Percentiles rank a stretch among this genome's conserved stretches.
Evolutionary conservation across 2,888 invertebrate genomes (phyloP).

Genomic region (Danaus chrysippus): DNA sequence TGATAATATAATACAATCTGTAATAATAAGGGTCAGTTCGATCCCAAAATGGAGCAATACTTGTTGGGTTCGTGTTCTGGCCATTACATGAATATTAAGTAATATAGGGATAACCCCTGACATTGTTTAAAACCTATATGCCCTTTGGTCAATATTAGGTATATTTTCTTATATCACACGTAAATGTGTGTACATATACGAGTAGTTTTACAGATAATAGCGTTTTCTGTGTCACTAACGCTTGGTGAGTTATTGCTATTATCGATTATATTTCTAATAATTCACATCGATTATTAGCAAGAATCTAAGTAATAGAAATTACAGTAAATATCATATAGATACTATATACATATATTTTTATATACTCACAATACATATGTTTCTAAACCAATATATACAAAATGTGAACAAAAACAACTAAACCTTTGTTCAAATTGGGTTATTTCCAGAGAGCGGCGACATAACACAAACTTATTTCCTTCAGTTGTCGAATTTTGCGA

Average conservation of each 20-base stretch:
- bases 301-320: too few species aligned
- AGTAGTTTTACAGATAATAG: too few species aligned
- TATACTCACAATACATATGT: too few species aligned
- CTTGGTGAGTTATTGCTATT: too few species aligned
- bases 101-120: constrained; percentile 7
- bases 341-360: too few species aligned
- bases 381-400: too few species aligned
- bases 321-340: too few species aligned
- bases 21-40: constrained; percentile 2
- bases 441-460: constrained; percentile 16
- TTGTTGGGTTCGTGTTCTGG: constrained; percentile 4
- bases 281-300: too few species aligned
- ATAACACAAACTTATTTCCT: constrained; percentile 20
- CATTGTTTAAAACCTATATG: constrained; percentile 2
- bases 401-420: not conserved
- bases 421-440: not conserved
- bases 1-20: not conserved
- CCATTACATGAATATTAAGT: constrained; percentile 13
- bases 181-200: too few species aligned
- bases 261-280: too few species aligned
- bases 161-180: not conserved
- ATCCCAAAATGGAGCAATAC: constrained; percentile 4
- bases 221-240: too few species aligned
- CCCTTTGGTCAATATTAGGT: constrained; percentile 1
- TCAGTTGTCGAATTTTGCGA: constrained; percentile 21